Base-by-base conservation (phyloP, 1,140 invertebrate genomes). In the Bombus picipes region DNA sequence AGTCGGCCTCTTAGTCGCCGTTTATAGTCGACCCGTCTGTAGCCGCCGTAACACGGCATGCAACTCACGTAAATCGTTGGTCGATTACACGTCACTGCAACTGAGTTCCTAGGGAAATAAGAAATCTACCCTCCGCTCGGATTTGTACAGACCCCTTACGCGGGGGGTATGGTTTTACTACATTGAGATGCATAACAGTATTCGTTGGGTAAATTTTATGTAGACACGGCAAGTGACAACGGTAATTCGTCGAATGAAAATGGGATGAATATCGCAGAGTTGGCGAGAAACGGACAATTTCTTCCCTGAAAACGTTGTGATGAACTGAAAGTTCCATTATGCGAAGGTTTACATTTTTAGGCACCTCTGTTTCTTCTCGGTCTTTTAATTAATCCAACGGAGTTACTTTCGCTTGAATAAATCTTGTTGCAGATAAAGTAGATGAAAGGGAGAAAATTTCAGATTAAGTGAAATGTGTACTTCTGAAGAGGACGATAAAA, bases 231-330 rank as follows among this genome's bases (percentile, higher is more conserved):
- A 87, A 88, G 80, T 75, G 76, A 70, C 88, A 70, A 83, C 71
- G 66, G 75, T 89, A 89, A 89, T 89, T 89, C 88, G 75, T 43
- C 4, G 62, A 86, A 89, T 87, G 89, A 89, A 79, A 89, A 90
- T 78, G 74, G 68, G 85, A 87, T 62, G 73, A 47, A 81, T 75
- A 32, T 62, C 15, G 15, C 15, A 25, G 4, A 53, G 1, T 15
- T 37, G 43, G 34, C 39, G 25, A n/a, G 59, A 85, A 89, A 89
- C 68, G 84, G 79, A 68, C 88, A 83, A 89, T 89, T 89, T 74
- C 78, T n/a, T 70, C 28, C n/a, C 72, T 12, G 57, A 62, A 65
- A 41, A 4, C 28, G 41, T 12, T n/a, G 25, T n/a, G 18, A 0
- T 39, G 25, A 6, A 13, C 28, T 6, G 15, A 41, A 13, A 12